A percentile compares a stretch with the other conserved stretches of the same genome.
phyloP scores from a whole-genome alignment of 1,140 invertebrate genomes.

The Leptoteleia sp. region DNA sequence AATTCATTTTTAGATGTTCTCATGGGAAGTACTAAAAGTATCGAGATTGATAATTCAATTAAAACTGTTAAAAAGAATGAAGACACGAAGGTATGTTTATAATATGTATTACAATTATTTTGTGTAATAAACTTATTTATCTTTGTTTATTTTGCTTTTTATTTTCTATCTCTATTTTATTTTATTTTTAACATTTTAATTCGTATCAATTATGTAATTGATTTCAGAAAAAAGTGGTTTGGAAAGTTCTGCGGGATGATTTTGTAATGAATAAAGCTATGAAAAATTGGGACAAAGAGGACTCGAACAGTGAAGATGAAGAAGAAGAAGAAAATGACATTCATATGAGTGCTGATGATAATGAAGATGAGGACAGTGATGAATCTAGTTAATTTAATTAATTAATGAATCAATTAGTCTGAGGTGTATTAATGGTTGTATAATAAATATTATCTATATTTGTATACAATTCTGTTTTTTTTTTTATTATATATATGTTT shows the following conservation, averaged over 20 bases:
- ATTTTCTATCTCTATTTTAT: too few relatives aligned
- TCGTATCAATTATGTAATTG: not conserved
- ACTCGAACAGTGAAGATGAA: constrained; percentile 59
- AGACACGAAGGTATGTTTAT: too few relatives aligned
- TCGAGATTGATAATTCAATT: constrained; percentile 64
- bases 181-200: too few relatives aligned
- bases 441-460: too few relatives aligned
- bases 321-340: constrained; percentile 24
- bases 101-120: too few relatives aligned
- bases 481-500: too few relatives aligned
- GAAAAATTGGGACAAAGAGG: constrained; percentile 94
- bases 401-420: too few relatives aligned
- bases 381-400: constrained; percentile 16
- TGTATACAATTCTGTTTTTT: too few relatives aligned
- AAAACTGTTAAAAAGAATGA: constrained; percentile 48
- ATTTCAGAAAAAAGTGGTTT: constrained; percentile 72
- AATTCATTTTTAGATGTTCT: constrained; percentile 90
- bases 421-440: too few relatives aligned
- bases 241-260: constrained; percentile 88
- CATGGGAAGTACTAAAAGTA: constrained; percentile 85
- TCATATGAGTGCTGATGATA: not conserved
- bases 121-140: too few relatives aligned
- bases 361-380: constrained; percentile 38
- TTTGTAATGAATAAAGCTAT: constrained; percentile 93
- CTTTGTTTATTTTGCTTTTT: too few relatives aligned